Evolutionary conservation across 2,888 invertebrate genomes (phyloP).

Genomic region (Amphipoea oculea): DNA sequence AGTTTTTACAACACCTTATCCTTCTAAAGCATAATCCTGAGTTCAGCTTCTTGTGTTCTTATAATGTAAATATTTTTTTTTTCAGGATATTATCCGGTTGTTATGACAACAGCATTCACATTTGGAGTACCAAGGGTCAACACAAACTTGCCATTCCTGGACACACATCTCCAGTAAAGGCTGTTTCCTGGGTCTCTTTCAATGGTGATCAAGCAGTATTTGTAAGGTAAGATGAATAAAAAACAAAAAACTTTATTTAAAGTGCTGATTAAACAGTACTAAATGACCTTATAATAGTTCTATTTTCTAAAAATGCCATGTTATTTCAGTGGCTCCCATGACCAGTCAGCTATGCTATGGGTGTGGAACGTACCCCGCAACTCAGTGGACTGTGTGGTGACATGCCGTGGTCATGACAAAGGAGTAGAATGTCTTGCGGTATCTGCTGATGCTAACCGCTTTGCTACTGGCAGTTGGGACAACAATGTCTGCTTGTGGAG

Average conservation of each 20-base stretch:
- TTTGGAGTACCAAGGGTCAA: constrained; percentile 97
- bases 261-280: background rate
- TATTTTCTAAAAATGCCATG: background rate
- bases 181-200: constrained; percentile 95
- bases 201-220: constrained; percentile 92
- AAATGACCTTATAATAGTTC: background rate
- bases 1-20: background rate
- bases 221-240: constrained; percentile 89
- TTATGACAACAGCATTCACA: constrained; percentile 97
- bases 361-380: constrained; percentile 94
- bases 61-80: constrained; percentile 47
- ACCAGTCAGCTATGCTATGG: constrained; percentile 97
- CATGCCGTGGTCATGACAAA: constrained; percentile 97
- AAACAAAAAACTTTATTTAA: background rate
- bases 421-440: constrained; percentile 97
- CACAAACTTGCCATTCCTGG: constrained; percentile 96
- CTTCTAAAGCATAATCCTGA: no score
- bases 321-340: constrained; percentile 94
- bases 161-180: constrained; percentile 96
- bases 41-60: background rate
- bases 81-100: constrained; percentile 97
- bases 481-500: constrained; percentile 98
- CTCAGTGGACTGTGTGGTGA: constrained; percentile 94
- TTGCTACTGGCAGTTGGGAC: constrained; percentile 98
- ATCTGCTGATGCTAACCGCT: constrained; percentile 91